Evolutionary conservation across 2,113 vertebrate species (phyloP).

Genomic region (Mustela lutreola): DNA sequence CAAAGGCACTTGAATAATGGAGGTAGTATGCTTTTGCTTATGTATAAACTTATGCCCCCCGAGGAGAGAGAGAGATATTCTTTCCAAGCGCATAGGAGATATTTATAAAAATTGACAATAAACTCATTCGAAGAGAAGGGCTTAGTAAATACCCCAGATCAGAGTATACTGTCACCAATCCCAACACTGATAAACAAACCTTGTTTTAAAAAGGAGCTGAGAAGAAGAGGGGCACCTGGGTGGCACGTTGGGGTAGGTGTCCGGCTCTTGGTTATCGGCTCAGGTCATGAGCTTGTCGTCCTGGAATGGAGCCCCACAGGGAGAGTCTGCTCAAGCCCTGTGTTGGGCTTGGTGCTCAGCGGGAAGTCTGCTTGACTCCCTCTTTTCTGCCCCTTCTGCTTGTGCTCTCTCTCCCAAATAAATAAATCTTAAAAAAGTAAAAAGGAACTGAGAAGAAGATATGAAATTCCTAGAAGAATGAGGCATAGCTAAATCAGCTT

Average conservation of each 20-base stretch:
- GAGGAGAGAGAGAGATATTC: background rate
- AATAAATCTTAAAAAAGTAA: background rate
- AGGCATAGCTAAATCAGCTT: background rate
- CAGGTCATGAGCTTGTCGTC: background rate
- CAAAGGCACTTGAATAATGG: constrained; percentile 7
- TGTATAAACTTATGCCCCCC: background rate
- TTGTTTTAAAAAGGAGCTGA: background rate
- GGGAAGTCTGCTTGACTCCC: background rate
- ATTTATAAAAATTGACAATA: constrained; percentile 13
- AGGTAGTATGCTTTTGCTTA: background rate
- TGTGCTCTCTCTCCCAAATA: background rate
- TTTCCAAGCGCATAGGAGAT: background rate
- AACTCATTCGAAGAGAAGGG: background rate
- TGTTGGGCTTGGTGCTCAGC: background rate
- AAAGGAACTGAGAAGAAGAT: background rate
- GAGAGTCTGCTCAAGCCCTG: background rate
- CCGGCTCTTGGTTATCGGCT: background rate
- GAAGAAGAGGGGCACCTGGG: background rate
- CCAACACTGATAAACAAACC: background rate
- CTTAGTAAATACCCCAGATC: background rate
- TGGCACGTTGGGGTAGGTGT: background rate
- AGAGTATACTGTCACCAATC: background rate
- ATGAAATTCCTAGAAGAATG: background rate
- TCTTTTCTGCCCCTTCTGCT: background rate
- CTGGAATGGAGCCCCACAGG: too few species aligned